Evolutionary conservation across 2,888 invertebrate species (phyloP).

Genomic region (Petrolisthes manimaculis): DNA sequence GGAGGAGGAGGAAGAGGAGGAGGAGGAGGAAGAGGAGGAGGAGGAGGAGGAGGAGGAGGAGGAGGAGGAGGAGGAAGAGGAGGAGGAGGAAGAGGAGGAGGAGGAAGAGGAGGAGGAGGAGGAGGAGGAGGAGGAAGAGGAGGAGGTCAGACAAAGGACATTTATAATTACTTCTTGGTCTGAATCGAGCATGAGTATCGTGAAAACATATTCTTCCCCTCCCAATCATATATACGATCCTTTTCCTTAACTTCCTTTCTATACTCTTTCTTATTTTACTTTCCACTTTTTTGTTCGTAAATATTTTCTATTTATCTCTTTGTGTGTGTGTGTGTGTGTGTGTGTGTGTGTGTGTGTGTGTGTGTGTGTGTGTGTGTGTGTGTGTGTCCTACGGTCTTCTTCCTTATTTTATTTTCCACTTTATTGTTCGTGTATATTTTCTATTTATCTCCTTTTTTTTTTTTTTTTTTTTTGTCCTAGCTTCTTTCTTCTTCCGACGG

Average conservation of each 20-base stretch:
- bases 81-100: background rate
- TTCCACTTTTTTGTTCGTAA: background rate
- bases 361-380: background rate
- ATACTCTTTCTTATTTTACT: background rate
- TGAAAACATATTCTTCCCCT: no score
- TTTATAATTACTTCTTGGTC: background rate
- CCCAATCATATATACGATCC: no score
- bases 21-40: background rate
- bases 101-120: background rate
- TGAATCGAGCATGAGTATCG: no score
- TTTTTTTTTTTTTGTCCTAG: background rate
- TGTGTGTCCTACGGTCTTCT: background rate
- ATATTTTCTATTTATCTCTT: background rate
- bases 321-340: background rate
- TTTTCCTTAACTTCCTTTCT: no score
- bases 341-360: background rate
- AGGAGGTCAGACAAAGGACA: background rate
- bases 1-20: background rate
- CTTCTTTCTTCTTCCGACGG: background rate
- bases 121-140: background rate
- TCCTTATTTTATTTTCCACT: background rate
- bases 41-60: background rate
- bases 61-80: background rate
- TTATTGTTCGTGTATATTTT: background rate
- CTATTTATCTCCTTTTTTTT: background rate